phyloP scores from a whole-genome alignment of 2,888 invertebrate genomes.

The Ethmia dodecea region DNA sequence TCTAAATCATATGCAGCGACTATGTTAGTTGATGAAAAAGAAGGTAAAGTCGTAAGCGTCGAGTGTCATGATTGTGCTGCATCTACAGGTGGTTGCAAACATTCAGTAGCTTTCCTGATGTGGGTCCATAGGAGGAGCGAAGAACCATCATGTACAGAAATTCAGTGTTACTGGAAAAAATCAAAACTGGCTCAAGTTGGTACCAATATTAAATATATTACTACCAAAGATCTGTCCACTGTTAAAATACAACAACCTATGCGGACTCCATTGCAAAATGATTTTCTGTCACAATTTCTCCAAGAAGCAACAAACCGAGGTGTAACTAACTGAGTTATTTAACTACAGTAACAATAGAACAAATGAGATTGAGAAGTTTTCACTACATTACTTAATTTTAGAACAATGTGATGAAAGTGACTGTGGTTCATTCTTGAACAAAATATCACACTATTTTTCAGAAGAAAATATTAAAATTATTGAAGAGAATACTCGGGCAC shows the following conservation, averaged over 20 bases:
- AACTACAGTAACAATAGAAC: no score
- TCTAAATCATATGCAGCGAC: constrained; percentile 22
- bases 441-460: no score
- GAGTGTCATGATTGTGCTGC: constrained; percentile 29
- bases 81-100: constrained; percentile 7
- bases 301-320: no score
- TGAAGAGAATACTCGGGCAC: background rate
- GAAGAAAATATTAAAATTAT: no score
- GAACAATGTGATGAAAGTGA: no score
- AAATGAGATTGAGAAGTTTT: no score
- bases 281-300: no score
- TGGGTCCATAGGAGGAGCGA: background rate
- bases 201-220: background rate
- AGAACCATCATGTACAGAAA: background rate
- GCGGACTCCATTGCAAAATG: no score
- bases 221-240: background rate
- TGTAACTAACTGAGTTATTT: no score
- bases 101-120: background rate
- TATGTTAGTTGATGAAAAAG: constrained; percentile 24
- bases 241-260: no score
- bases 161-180: background rate
- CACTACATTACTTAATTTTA: no score
- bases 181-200: background rate
- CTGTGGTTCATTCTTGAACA: no score
- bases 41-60: constrained; percentile 14